Evolutionary conservation across 2,888 invertebrate species (phyloP), one percentile per base, ranked within the genome.

Genomic region (Amphipoea lucens): DNA sequence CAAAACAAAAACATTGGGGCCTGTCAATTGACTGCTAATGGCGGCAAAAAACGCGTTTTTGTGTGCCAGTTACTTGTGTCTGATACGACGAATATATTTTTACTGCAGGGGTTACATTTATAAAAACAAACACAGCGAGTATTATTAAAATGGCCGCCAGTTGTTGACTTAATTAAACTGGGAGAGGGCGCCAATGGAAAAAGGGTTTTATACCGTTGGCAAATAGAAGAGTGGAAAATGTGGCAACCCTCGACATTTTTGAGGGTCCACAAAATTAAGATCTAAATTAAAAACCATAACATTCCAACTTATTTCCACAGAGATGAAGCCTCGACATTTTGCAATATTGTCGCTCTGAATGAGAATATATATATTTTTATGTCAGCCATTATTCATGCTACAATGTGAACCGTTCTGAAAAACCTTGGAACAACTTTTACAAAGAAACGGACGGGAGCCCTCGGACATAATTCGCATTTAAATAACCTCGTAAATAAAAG

Each of bases 101-200:
- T 74, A 78, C 74, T 76, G 74, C 65, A 40, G 29, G 51, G 48
- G 71, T 65, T 62, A 73, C 57, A 29, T 62, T 74, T 69, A 83
- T 77, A 70, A 78, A 87, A 86, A 81, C 87, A 83, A 86, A 80
- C 76, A 81, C 83, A 84, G 81, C 75, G 83, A 82, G 84, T 78
- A 87, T 88, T 83, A 86, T 87, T 86, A 88, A 90, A 91, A 92
- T 90, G 89, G 87, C 84, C 80, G 82, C 81, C 91, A 87, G 89
- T 91, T 90, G 90, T 90, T 88, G 90, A 91, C 90, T 93, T 92
- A 92, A 94, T 94, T 94, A 93, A 93, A 90, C 89, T 20, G 77
- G 86, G 86, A 88, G 89, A 87, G 90, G 85, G 86, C 77, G 86
- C 86, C 87, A 89, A 90, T 91, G 88, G 91, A 93, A 93, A 92